Evolutionary conservation across 2,888 invertebrate genomes (phyloP).

Genomic region (Lordiphosa fenestrarum): DNA sequence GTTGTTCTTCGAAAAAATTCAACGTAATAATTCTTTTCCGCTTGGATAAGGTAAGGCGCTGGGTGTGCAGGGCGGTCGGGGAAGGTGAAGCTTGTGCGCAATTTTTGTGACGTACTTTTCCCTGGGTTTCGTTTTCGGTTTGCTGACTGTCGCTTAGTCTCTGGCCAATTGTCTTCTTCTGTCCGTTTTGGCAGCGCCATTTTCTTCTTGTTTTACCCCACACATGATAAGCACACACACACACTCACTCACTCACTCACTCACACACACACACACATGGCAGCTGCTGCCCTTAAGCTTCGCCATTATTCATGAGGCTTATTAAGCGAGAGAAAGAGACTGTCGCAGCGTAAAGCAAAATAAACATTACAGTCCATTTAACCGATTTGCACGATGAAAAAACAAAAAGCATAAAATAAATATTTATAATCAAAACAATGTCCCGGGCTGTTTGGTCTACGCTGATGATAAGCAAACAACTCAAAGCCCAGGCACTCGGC

Average conservation of each 20-base stretch:
- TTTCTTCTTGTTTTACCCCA: constrained; percentile 10
- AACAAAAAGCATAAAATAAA: constrained; percentile 53
- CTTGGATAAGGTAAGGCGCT: constrained; percentile 59
- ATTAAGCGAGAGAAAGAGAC: constrained; percentile 51
- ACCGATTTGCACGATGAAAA: constrained; percentile 54
- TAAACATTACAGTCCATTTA: constrained; percentile 68
- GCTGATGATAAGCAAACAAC: constrained; percentile 69
- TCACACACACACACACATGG: constrained; percentile 24
- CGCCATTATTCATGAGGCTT: constrained; percentile 60
- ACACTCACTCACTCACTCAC: constrained; percentile 19
- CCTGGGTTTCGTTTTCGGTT: too few relatives aligned
- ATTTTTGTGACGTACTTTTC: constrained; percentile 47
- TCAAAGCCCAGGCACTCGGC: constrained; percentile 27
- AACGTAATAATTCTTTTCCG: constrained; percentile 77
- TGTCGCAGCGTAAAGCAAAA: constrained; percentile 51
- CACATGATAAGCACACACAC: constrained; percentile 6
- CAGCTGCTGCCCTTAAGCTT: constrained; percentile 24
- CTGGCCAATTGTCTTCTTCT: constrained; percentile 5
- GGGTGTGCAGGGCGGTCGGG: neutral
- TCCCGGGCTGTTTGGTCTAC: constrained; percentile 35
- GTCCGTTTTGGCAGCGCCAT: constrained; percentile 20
- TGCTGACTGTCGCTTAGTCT: constrained; percentile 1
- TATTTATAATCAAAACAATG: constrained; percentile 69
- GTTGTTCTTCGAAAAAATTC: constrained; percentile 44
- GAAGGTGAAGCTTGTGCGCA: constrained; percentile 44